Evolutionary conservation across 2,113 vertebrate genomes (phyloP), one percentile per base, ranked within the genome.

Genomic region (Prinia subflava): DNA sequence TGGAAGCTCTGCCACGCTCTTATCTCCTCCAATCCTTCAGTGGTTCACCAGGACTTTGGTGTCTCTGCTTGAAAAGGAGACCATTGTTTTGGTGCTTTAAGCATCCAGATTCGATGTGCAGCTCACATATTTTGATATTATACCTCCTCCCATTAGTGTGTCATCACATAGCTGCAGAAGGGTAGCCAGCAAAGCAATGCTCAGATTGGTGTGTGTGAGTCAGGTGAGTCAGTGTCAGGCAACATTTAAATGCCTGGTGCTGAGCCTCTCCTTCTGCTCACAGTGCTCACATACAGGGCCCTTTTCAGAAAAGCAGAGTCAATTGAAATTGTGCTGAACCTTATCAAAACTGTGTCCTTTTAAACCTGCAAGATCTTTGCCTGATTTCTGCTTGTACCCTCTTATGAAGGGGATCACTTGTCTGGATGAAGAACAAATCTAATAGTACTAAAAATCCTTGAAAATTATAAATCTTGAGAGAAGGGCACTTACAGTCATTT

Each of bases 221-320:
- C 46, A 55, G 46, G 28, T 74, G 86, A 60, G 55, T 67, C n/a
- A n/a, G n/a, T n/a, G n/a, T n/a, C n/a, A n/a, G 83, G 76, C 75
- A 81, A 42, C 37, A 67, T 78, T 94, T 90, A 82, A 95, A 80
- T 60, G 71, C 47, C 68, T 79, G 24, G 37, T 52, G 83, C 78
- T 83, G 42, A 79, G 63, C 47, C 55, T 27, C n/a, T 5, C 3
- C 2, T 57, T 88, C 84, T 94, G 68, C 69, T 73, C 28, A 10
- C 57, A 67, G 68, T 70, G 60, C 75, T 75, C 82, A 57, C 49
- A 10, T 35, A 15, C 60, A 59, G 57, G 20, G 35, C 52, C 56
- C 56, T 86, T 95, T 86, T 78, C 91, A 88, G 67, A 93, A 93
- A 87, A 56, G 11, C 91, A 55, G 31, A 53, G 87, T 82, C 75